Evolutionary conservation across 2,888 invertebrate genomes (phyloP).

Genomic region (Harpalus rufipes): DNA sequence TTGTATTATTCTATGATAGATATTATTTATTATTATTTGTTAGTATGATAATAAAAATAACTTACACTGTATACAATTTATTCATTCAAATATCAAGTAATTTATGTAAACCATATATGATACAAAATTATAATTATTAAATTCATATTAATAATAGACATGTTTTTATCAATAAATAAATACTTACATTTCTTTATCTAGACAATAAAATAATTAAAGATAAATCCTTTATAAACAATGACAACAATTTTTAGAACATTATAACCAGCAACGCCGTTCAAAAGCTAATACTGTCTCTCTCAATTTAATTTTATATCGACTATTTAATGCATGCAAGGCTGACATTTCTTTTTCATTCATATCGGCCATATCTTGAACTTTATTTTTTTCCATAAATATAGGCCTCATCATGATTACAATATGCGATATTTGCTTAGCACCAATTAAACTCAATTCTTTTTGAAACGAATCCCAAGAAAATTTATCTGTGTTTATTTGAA

Average conservation of each 20-base stretch:
- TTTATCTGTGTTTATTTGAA: slow-evolving; percentile 73
- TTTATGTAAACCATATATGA: neutral
- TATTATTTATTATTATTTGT: no score
- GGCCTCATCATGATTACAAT: slow-evolving; percentile 78
- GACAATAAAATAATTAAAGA: neutral
- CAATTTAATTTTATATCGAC: slow-evolving; percentile 50
- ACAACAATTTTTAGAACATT: neutral
- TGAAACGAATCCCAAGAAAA: slow-evolving; percentile 77
- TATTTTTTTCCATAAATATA: slow-evolving; percentile 77
- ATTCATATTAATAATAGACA: neutral
- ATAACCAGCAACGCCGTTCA: slow-evolving; percentile 41
- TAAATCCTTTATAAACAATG: neutral
- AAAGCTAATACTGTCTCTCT: slow-evolving; percentile 35
- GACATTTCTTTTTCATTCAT: slow-evolving; percentile 70
- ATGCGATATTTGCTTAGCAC: slow-evolving; percentile 77
- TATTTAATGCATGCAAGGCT: slow-evolving; percentile 51
- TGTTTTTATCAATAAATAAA: neutral
- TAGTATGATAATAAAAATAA: no score
- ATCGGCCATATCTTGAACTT: slow-evolving; percentile 75
- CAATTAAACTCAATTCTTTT: slow-evolving; percentile 76
- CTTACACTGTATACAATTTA: neutral
- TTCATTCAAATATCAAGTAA: neutral
- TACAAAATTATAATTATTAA: neutral
- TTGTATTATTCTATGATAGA: no score
- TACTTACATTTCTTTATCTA: neutral